Base-by-base conservation (phyloP, 2,888 invertebrate species). In the Caenorhabditis imperialis region DNA sequence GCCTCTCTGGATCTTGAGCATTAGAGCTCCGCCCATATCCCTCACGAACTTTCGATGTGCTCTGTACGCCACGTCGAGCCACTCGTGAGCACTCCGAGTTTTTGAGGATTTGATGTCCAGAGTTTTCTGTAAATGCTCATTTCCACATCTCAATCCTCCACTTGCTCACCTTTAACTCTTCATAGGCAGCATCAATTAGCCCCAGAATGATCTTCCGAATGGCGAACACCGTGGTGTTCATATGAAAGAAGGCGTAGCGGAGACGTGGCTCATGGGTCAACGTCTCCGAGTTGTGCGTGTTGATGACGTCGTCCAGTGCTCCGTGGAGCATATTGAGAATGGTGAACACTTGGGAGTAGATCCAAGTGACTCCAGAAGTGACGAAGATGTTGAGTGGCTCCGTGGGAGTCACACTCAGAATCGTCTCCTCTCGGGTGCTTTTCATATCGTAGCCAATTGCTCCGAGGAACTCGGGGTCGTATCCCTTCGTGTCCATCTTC, bases 131-230 rank as follows among this genome's bases (percentile, higher is more conserved):
- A 51, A 51, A 33, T 38, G 8, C 12, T 20, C 37, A 14, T 18
- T 48, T 55, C 6, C n/a, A n/a, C n/a, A n/a, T 20, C 12, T 10
- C 20, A 14, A 33, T 27, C 44, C 23, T 5, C 27, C 6, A 12
- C n/a, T 33, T 6, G 1, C 33, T 10, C 33, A 63, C 63, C 62
- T 38, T 72, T 22, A 73, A 35, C 7, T 47, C 50, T 30, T 65
- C 73, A 61, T 55, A 67, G 1, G 73, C 54, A 7, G 50, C 60
- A 37, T 73, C 73, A 18, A 74, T 58, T 3, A 74, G 27, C 18
- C 47, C 48, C 35, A 74, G 48, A 50, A 74, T 74, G 42, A 69
- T 74, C 37, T 67, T 69, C 4, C 74, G 55, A 22, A 74, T 74
- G 3, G 67, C 61, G 22, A 62, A 69, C 5, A 74, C 69, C 2